Evolutionary conservation across 1,140 invertebrate species (phyloP).

Genomic region (Drosophila lacteicornis): DNA sequence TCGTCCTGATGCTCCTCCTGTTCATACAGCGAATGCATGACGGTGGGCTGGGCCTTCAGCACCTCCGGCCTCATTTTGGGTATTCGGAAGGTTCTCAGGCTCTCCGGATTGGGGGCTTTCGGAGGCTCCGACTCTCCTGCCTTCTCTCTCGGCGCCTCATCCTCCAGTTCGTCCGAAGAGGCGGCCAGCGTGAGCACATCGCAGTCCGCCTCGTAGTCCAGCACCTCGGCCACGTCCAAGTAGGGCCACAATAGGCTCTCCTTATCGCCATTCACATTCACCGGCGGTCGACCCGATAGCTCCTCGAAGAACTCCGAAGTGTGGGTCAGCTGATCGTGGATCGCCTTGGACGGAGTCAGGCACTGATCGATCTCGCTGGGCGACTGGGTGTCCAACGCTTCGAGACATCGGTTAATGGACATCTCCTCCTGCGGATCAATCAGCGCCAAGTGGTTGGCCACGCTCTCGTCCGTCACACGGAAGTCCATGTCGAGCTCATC

Average conservation of each 20-base stretch:
- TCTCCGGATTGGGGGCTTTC: too few species aligned
- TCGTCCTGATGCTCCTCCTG: not conserved
- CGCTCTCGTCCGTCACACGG: not conserved
- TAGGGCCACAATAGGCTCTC: conserved; percentile 21
- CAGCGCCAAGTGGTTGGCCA: not conserved
- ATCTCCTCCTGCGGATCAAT: not conserved
- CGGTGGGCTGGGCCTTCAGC: conserved; percentile 5
- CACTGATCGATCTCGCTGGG: conserved; percentile 6
- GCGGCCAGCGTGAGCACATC: conserved; percentile 53
- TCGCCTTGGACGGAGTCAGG: not conserved
- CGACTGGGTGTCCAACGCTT: not conserved
- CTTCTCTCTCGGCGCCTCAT: not conserved
- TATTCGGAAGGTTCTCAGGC: not conserved
- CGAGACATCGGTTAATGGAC: too few species aligned
- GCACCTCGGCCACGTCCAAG: conserved; percentile 4
- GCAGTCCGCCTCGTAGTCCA: conserved; percentile 41
- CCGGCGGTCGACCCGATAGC: conserved; percentile 4
- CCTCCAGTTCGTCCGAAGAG: conserved; percentile 52
- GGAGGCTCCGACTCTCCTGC: not conserved
- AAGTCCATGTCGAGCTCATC: not conserved
- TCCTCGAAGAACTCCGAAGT: conserved; percentile 20
- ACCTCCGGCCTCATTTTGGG: not conserved
- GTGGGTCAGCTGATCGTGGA: conserved; percentile 12
- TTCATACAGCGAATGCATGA: conserved; percentile 10
- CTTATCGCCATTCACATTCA: not conserved